Evolutionary conservation across 1,140 invertebrate genomes (phyloP).

Genomic region (Orchesella cincta): DNA sequence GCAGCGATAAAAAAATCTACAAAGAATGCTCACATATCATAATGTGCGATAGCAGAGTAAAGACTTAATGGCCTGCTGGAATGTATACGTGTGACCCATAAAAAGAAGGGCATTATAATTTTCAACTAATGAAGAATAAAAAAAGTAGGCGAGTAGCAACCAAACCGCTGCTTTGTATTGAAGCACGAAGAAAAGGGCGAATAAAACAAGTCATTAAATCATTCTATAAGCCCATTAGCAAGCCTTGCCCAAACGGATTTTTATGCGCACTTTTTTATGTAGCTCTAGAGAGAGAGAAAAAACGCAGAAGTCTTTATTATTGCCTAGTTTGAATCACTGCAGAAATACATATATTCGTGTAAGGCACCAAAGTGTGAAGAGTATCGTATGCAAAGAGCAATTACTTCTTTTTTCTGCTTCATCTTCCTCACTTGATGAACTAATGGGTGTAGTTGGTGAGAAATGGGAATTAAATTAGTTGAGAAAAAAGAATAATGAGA

Average conservation of each 20-base stretch:
- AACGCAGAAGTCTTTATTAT: too few relatives aligned
- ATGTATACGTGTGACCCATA: not conserved
- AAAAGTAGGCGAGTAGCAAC: not conserved
- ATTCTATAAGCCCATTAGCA: constrained; percentile 22
- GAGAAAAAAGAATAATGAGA: not conserved
- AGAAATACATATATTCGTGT: too few relatives aligned
- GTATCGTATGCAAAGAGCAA: too few relatives aligned
- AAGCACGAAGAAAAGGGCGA: not conserved
- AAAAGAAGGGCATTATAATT: not conserved
- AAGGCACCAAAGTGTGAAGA: too few relatives aligned
- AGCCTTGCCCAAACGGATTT: not conserved
- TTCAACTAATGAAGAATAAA: not conserved
- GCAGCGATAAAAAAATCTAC: too few relatives aligned
- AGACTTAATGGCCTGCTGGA: not conserved
- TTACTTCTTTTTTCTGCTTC: not conserved
- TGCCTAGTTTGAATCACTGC: too few relatives aligned
- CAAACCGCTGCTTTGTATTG: not conserved
- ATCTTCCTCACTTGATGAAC: not conserved
- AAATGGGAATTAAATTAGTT: constrained; percentile 7
- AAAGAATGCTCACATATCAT: too few relatives aligned
- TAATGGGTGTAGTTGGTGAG: not conserved
- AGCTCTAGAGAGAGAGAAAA: not conserved
- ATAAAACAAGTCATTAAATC: constrained; percentile 30
- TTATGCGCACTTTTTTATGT: constrained; percentile 13
- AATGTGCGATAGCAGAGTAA: too few relatives aligned